Percentiles rank a stretch among this genome's conserved stretches.
Conservation (phyloP, 2,797 vertebrate species). For the Lepidocolaptes lacrymiger region DNA sequence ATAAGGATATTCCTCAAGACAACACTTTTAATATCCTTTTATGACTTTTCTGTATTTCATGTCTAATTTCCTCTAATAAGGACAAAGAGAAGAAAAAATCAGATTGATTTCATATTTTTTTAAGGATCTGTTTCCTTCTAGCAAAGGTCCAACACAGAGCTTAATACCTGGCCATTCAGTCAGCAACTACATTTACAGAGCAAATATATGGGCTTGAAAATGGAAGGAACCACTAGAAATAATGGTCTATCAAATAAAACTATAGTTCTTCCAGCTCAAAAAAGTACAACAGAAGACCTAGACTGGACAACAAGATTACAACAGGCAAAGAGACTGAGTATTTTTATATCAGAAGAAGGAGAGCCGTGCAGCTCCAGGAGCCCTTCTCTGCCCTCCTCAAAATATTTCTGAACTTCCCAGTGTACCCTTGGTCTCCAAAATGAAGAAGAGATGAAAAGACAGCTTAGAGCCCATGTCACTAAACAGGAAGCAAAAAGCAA, state of each 20-base stretch:
- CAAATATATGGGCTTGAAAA: constrained; percentile 7
- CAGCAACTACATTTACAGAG: not conserved
- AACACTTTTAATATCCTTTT: not conserved
- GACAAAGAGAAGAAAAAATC: not conserved
- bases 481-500: not conserved
- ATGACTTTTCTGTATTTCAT: not conserved
- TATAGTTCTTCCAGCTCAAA: not conserved
- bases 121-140: not conserved
- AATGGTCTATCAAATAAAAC: constrained; percentile 2
- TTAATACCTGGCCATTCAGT: not conserved
- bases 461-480: not conserved
- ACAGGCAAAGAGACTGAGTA: not conserved
- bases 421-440: not conserved
- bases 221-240: not conserved
- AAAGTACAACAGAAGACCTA: not conserved
- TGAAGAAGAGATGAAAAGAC: not conserved
- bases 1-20: not conserved
- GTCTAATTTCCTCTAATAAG: not conserved
- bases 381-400: not conserved
- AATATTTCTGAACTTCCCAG: not conserved
- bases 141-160: not conserved
- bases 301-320: not conserved
- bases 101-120: not conserved
- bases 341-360: not conserved
- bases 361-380: not conserved